Evolutionary conservation across 2,888 invertebrate species (phyloP), one percentile per base, ranked within the genome.

Genomic region (Brachypterus glaber): DNA sequence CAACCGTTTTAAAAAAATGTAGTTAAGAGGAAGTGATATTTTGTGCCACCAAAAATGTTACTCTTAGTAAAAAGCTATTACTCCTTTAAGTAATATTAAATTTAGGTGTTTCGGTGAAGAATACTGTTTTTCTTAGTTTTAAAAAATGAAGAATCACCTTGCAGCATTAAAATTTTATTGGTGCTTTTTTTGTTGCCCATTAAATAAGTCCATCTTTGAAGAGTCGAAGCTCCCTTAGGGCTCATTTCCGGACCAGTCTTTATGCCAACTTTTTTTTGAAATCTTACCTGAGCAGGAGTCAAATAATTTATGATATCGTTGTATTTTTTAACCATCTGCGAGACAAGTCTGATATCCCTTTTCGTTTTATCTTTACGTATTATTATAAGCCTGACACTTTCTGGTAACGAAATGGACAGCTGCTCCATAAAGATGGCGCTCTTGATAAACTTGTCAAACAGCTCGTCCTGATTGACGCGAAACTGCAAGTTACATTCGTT

Each of bases 391-490:
- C 70, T 64, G 12, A 79, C 55, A 2, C 66, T 60, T 1, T 66
- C 57, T 0, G 76, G 72, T 30, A 80, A 49, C 18, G 66, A 54
- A 45, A 73, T 77, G 2, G 82, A 82, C 27, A 85, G 59, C 51
- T 75, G 74, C 54, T 86, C 85, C 66, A 88, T 71, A 2, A 84
- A 65, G 59, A 83, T 82, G 1, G 82, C 80, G 59, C 86, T 84
- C 14, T 74, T 74, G 48, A 84, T 76, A 1, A 77, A 65, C 38
- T 77, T 73, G 50, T 83, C 83, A 17, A 87, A 67, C 3, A 76
- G 68, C 17, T 62, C 63, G 43, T 78, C 69, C 49, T 86, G 79
- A 57, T 85, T 80, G 0, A 83, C 65, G 30, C 70, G 62, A 54
- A 85, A 83, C 44, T 74, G 69, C 37, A 83, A 61, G 5, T 73